phyloP scores from a whole-genome alignment of 2,888 invertebrate genomes.

The Platycnemis pennipes region DNA sequence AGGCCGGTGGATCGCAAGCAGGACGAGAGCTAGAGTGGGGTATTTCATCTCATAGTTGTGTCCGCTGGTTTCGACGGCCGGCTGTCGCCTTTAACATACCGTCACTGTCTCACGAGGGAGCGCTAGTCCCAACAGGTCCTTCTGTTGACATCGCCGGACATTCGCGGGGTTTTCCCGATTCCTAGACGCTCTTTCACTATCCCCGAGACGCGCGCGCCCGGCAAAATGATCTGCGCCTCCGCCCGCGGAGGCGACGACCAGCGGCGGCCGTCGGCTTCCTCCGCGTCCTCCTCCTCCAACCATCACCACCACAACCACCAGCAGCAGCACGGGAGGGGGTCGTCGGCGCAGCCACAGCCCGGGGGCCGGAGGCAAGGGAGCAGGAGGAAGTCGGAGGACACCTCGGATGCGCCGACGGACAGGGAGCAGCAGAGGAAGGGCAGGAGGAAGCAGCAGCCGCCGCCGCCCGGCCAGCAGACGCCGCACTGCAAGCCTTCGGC shows the following conservation, averaged over 20 bases:
- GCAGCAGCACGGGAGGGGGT: background rate
- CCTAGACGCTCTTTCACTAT: too few species aligned
- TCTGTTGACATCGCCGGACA: background rate
- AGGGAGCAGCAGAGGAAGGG: conserved; percentile 36
- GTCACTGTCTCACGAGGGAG: background rate
- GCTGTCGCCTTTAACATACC: too few species aligned
- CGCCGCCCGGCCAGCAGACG: background rate
- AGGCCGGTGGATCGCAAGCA: background rate
- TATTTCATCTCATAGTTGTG: background rate
- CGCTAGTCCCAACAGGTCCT: background rate
- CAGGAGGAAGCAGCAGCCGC: background rate
- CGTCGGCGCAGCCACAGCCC: background rate
- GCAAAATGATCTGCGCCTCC: conserved; percentile 53
- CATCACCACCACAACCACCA: background rate
- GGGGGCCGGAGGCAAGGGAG: background rate
- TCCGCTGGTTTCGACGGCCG: too few species aligned
- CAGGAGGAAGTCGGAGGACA: background rate
- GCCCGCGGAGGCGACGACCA: conserved; percentile 1
- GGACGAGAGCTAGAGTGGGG: background rate
- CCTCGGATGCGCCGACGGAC: background rate
- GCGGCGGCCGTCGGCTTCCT: background rate
- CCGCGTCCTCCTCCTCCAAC: background rate
- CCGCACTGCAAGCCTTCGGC: background rate
- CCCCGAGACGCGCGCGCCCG: background rate
- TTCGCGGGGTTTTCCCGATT: too few species aligned